Evolutionary conservation across 2,797 vertebrate genomes (phyloP).

Genomic region (Brachyalestes nurse): DNA sequence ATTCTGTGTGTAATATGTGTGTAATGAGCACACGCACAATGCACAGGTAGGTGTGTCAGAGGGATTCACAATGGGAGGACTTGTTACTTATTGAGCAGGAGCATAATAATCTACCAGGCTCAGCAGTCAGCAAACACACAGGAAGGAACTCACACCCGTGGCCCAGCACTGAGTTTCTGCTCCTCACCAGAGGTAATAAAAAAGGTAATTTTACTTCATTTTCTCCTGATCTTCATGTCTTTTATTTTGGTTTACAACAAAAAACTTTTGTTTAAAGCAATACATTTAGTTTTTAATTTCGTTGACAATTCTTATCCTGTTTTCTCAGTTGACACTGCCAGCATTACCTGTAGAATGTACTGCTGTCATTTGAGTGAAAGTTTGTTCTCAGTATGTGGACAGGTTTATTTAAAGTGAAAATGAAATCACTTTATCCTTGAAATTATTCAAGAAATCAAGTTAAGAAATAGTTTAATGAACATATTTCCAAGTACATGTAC

Average conservation of each 20-base stretch:
- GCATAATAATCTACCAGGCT: slow-evolving; percentile 78
- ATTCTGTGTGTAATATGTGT: neutral
- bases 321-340: neutral
- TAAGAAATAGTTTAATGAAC: neutral
- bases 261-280: neutral
- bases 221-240: neutral
- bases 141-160: slow-evolving; percentile 50
- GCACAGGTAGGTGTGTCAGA: slow-evolving; percentile 56
- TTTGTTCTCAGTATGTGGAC: neutral
- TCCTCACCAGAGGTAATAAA: slow-evolving; percentile 32
- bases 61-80: slow-evolving; percentile 64
- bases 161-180: slow-evolving; percentile 34
- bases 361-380: neutral
- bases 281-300: neutral
- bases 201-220: slow-evolving; percentile 4
- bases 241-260: neutral
- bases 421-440: neutral
- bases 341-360: neutral
- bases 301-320: neutral
- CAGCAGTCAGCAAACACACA: slow-evolving; percentile 68
- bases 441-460: neutral
- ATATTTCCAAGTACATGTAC: neutral
- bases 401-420: neutral
- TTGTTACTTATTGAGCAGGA: slow-evolving; percentile 81
- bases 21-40: slow-evolving; percentile 4